Evolutionary conservation across 1,140 invertebrate species (phyloP), one percentile per base, ranked within the genome.

Genomic region (Solen grandis): DNA sequence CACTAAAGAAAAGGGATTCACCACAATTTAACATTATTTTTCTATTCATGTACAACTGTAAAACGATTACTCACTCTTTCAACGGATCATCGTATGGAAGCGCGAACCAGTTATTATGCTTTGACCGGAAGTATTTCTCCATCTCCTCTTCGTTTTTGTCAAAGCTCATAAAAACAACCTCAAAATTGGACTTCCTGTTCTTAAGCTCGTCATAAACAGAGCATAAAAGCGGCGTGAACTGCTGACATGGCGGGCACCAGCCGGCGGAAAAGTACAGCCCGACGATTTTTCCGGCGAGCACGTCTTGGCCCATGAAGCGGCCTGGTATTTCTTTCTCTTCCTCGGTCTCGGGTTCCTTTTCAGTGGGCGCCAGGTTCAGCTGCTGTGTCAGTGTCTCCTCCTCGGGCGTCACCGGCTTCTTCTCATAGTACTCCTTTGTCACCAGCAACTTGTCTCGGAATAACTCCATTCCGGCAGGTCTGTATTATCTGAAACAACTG

Each of bases 151-250:
- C 93, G 73, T 94, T 95, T 74, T 94, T 93, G 86, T 96, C 95
- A 75, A 94, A 93, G 22, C 94, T 94, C 27, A 95, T 93, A 76
- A 95, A 94, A 29, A 95, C 94, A 84, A 95, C 95, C 94, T 84
- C 95, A 90, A 83, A 95, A 93, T 86, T 94, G 38, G 94, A 93
- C 94, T 79, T 72, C 74, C 94, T 93, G 94, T 63, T 57, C 70
- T 94, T 93, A 57, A 96, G 93, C 69, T 94, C 93, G n/a, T 94
- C 91, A 87, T 87, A 88, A 73, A 89, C 85, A n/a, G 90, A 83
- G 33, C 75, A 70, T 1, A 94, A 85, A 2, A 90, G 63, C 16
- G 93, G 92, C 5, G 93, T 93, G 82, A 93, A 93, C 54, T 83
- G 85, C 41, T 88, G 86, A 79, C 93, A 94, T 3, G 93, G 93